Conservation (phyloP, 2,797 vertebrate species). For the Poeciliopsis gracilis region DNA sequence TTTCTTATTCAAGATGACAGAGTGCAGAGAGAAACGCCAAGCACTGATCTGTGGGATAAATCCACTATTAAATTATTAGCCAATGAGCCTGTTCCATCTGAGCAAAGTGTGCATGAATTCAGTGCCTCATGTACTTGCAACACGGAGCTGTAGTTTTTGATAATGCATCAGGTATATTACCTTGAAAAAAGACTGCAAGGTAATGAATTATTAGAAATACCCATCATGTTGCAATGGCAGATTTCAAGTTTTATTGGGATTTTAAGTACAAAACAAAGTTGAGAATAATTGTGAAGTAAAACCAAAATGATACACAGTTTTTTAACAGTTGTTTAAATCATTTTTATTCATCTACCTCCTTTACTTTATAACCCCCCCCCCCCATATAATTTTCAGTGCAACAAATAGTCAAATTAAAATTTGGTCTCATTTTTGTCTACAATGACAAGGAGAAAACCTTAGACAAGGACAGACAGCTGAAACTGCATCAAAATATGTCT, state of each 20-base stretch:
- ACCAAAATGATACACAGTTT: background rate
- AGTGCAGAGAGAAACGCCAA: slow-evolving; percentile 50
- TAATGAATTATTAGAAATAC: background rate
- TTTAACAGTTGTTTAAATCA: background rate
- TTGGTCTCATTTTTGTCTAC: background rate
- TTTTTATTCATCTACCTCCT: background rate
- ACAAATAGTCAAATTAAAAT: background rate
- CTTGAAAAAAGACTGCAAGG: background rate
- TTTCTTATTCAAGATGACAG: slow-evolving; percentile 42
- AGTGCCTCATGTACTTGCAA: slow-evolving; percentile 12
- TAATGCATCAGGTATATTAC: background rate
- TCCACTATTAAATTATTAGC: slow-evolving; percentile 35
- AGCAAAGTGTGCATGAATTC: slow-evolving; percentile 29
- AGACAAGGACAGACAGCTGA: no score
- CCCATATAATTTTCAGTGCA: background rate
- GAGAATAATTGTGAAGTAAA: background rate
- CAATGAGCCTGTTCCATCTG: slow-evolving; percentile 43
- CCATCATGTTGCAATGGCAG: background rate
- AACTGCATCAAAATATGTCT: background rate
- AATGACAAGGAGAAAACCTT: background rate
- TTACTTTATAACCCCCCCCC: background rate
- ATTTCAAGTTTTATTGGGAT: background rate
- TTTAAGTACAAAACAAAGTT: background rate
- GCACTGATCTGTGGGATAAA: slow-evolving; percentile 54
- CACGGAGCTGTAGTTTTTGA: background rate